Percentiles rank a stretch among this genome's conserved stretches.
phyloP scores from a whole-genome alignment of 2,888 invertebrate species.

The Blastobasis adustella region DNA sequence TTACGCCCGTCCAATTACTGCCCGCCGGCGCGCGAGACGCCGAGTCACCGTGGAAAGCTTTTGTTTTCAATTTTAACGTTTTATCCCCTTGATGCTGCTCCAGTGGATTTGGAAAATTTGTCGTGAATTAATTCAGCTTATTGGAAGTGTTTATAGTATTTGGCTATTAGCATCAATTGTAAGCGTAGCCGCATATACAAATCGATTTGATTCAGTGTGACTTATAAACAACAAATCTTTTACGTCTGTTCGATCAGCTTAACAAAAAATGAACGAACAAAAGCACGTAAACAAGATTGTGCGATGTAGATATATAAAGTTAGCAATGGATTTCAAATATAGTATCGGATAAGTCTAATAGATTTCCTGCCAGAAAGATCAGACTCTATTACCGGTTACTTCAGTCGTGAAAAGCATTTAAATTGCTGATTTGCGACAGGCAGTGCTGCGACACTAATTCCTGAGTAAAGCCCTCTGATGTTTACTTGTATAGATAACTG shows the following conservation, averaged over 20 bases:
- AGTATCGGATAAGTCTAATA: too few relatives aligned
- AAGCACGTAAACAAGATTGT: too few relatives aligned
- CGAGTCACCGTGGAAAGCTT: constrained; percentile 39
- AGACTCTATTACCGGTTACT: not conserved
- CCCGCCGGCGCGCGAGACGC: constrained; percentile 32
- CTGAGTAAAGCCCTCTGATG: not conserved
- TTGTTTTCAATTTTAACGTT: constrained; percentile 33
- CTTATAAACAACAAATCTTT: too few relatives aligned
- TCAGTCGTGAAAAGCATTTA: not conserved
- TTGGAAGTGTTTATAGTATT: too few relatives aligned
- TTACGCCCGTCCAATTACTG: constrained; percentile 65
- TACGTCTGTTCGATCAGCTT: too few relatives aligned
- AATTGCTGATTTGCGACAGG: constrained; percentile 2
- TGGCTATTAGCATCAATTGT: too few relatives aligned
- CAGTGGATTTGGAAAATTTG: not conserved
- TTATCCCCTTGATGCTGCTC: constrained; percentile 12
- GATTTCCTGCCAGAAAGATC: not conserved
- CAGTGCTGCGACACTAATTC: constrained; percentile 5
- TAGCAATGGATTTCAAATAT: too few relatives aligned
- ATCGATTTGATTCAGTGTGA: too few relatives aligned
- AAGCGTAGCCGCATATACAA: too few relatives aligned
- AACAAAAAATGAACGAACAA: too few relatives aligned
- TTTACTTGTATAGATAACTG: constrained; percentile 6
- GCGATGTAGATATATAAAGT: too few relatives aligned
- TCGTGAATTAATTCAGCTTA: too few relatives aligned